Evolutionary conservation across 2,888 invertebrate species (phyloP), one percentile per base, ranked within the genome.

Genomic region (Chymomyza amoena): DNA sequence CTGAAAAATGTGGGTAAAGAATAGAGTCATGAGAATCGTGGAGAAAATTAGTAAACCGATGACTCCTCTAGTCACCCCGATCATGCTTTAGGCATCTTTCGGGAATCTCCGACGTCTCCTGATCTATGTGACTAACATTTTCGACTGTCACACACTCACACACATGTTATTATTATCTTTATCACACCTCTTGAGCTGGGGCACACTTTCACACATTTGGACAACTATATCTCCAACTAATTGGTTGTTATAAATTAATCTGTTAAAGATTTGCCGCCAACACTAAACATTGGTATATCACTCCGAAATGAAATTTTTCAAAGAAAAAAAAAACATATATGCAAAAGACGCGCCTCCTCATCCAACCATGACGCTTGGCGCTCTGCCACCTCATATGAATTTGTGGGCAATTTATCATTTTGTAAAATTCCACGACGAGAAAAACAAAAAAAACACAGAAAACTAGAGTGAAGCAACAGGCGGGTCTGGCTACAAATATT

Each of bases 361-460:
- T 4, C 36, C 62, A 6, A 52, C 50, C 62, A 52, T 18, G n/a
- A 39, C 56, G 70, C 73, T 83, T 84, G 84, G 84, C 88, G 76
- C 75, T 76, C 78, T 86, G 84, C 88, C 84, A 88, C 84, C 84
- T 79, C 75, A 61, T 64, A 64, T 76, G 73, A 79, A 74, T 86
- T 78, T 84, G 79, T 86, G 69, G 68, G 78, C 84, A 84, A 84
- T 84, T 88, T 88, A 88, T 84, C 84, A 84, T 86, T 77, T 84
- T 74, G 68, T 63, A 62, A 88, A 84, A 84, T 84, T 86, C 88
- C 88, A 83, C 84, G 71, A 71, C 70, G 67, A 54, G 39, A 2
- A 45, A 62, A 60, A 61, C 60, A 68, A 32, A 32, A 32, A 32
- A 7, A 32, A 32, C 3, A 28, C 4, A 32, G 1, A 32, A 69